Percentiles rank a stretch among this genome's conserved stretches.
These are phyloP conservation scores for Tachysurus vachellii DNA, from an alignment of 2,113 vertebrate genomes.

Conservation along the genomic window DNA sequence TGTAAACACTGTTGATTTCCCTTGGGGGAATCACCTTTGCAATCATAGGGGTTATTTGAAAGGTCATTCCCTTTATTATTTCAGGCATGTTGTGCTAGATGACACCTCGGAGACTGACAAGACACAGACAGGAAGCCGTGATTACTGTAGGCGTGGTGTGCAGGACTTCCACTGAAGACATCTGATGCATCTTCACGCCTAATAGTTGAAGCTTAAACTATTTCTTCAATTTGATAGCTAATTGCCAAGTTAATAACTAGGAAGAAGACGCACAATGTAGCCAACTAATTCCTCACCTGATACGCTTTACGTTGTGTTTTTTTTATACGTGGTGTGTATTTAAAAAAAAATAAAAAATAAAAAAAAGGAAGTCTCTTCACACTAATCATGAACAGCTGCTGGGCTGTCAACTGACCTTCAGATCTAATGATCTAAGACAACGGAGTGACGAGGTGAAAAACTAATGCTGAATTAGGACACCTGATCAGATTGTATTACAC, in stretches of 20 bases:
- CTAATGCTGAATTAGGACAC: background rate
- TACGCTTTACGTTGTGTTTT: background rate
- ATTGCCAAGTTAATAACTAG: background rate
- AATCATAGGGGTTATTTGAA: background rate
- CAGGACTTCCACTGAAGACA: background rate
- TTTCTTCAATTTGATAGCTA: background rate
- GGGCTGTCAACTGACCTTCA: slow-evolving; percentile 8
- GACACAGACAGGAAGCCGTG: background rate
- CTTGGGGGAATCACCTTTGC: background rate
- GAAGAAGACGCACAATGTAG: background rate
- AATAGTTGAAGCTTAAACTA: background rate
- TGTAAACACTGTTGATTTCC: background rate
- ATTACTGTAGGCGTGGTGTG: background rate
- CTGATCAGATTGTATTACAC: background rate
- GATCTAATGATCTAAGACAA: background rate
- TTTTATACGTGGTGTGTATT: too few species aligned
- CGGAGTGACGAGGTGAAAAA: background rate
- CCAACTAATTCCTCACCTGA: background rate
- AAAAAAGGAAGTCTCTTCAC: background rate
- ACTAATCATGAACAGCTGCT: background rate
- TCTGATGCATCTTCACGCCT: background rate
- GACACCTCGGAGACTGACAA: background rate
- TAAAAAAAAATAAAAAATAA: too few species aligned
- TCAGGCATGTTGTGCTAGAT: background rate
- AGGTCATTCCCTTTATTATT: background rate